A percentile compares a stretch with the other conserved stretches of the same genome.
These are phyloP conservation scores for Diloba caeruleocephala DNA, from an alignment of 2,888 invertebrate genomes.

Conservation along the genomic window DNA sequence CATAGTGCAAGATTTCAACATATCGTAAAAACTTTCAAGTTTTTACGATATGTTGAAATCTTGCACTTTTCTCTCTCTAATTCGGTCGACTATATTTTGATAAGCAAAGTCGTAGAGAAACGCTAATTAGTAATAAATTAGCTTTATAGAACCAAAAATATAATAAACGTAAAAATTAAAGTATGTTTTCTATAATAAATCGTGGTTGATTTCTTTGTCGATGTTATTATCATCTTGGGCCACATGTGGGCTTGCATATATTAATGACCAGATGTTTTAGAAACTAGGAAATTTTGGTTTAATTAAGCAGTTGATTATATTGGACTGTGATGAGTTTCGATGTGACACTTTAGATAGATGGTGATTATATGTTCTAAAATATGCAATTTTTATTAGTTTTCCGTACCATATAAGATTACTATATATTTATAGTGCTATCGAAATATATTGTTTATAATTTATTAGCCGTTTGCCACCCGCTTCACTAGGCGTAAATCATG, in stretches of 20 bases:
- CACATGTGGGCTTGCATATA: constrained; percentile 50
- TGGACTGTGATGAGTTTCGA: constrained; percentile 32
- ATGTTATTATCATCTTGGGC: constrained; percentile 49
- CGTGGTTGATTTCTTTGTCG: constrained; percentile 48
- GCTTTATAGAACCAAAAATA: constrained; percentile 41
- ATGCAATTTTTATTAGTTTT: too few relatives aligned
- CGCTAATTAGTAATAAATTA: constrained; percentile 47
- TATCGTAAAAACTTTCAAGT: too few relatives aligned
- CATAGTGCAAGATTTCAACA: too few relatives aligned
- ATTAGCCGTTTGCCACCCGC: too few relatives aligned
- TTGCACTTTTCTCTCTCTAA: too few relatives aligned
- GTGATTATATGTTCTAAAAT: too few relatives aligned
- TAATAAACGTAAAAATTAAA: constrained; percentile 57
- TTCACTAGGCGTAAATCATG: too few relatives aligned
- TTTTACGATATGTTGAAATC: too few relatives aligned
- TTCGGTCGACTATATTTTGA: background rate
- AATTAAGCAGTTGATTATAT: constrained; percentile 34
- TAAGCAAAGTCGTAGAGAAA: constrained; percentile 14
- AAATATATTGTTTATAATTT: too few relatives aligned
- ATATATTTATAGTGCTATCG: constrained; percentile 28
- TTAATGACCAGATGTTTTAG: constrained; percentile 44
- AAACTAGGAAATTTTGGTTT: constrained; percentile 27
- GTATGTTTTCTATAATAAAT: constrained; percentile 57
- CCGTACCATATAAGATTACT: too few relatives aligned
- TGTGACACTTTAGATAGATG: constrained; percentile 9